These are phyloP conservation scores for Myrmecophaga tridactyla DNA, from an alignment of 2,113 vertebrate genomes.

Conservation along the genomic window DNA sequence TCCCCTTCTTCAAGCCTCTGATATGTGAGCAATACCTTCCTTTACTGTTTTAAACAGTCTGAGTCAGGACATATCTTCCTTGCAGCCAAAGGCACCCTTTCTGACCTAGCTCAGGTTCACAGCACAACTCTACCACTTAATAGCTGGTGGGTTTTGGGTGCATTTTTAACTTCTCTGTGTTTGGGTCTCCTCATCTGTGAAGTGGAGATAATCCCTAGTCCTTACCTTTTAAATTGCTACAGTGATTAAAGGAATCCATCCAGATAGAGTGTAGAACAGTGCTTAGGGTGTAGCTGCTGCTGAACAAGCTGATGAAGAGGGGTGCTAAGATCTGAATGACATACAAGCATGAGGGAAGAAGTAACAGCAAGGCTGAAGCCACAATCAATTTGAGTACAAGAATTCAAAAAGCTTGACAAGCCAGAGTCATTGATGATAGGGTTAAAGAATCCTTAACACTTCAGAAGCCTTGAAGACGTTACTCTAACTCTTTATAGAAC, in stretches of 20 bases:
- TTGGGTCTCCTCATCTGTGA: constrained; percentile 5
- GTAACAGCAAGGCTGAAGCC: not conserved
- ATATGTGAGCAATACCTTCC: not conserved
- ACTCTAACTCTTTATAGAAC: not conserved
- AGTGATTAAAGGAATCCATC: constrained; percentile 15
- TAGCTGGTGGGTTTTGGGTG: not conserved
- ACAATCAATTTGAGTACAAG: not conserved
- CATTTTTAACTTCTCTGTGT: not conserved
- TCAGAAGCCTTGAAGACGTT: not conserved
- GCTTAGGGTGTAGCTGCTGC: not conserved
- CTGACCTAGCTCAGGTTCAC: not conserved
- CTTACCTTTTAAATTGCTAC: not conserved
- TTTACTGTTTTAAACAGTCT: not conserved
- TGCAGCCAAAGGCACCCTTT: not conserved
- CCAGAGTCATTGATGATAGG: not conserved
- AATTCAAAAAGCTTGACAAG: constrained; percentile 14
- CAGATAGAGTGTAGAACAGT: not conserved
- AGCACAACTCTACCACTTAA: not conserved
- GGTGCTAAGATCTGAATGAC: not conserved
- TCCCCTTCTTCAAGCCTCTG: not conserved
- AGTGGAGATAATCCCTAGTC: not conserved
- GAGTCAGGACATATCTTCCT: not conserved
- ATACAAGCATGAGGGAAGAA: not conserved
- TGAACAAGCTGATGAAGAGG: not conserved
- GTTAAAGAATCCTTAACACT: not conserved